phyloP scores from a whole-genome alignment of 2,888 invertebrate genomes.

The Drosophila atripex region DNA sequence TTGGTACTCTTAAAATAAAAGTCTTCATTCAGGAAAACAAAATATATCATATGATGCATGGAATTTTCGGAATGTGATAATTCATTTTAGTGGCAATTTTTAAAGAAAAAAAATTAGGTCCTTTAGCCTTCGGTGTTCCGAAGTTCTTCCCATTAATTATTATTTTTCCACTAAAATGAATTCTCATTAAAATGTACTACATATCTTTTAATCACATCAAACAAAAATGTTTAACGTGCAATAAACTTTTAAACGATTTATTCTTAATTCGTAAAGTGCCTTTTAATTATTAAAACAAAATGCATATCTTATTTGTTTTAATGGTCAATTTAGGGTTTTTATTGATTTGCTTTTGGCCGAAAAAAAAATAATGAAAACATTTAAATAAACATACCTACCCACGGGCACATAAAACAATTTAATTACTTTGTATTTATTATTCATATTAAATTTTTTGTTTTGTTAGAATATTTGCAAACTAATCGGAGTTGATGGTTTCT shows the following conservation, averaged over 20 bases:
- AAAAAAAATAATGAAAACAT: constrained; percentile 41
- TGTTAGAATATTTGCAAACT: constrained; percentile 25
- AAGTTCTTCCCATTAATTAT: neutral
- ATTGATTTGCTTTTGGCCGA: constrained; percentile 17
- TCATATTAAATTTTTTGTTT: constrained; percentile 24
- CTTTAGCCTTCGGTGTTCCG: no score
- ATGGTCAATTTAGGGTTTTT: constrained; percentile 28
- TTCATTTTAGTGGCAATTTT: constrained; percentile 25
- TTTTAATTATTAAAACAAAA: constrained; percentile 34
- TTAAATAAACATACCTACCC: constrained; percentile 59
- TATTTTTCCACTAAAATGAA: constrained; percentile 29
- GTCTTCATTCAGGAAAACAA: constrained; percentile 2
- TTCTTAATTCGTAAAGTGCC: constrained; percentile 37
- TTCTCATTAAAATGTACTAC: constrained; percentile 9
- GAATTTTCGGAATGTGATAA: constrained; percentile 6
- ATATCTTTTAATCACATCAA: constrained; percentile 28
- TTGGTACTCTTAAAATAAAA: constrained; percentile 16
- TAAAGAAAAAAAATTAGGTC: neutral
- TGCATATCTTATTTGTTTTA: constrained; percentile 25
- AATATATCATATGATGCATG: constrained; percentile 22
- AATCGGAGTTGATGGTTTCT: constrained; percentile 44
- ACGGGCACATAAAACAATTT: constrained; percentile 51
- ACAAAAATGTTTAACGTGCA: constrained; percentile 30
- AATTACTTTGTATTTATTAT: constrained; percentile 45
- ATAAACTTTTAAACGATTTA: constrained; percentile 12